A percentile compares a stretch with the other conserved stretches of the same genome.
Evolutionary conservation across 1,140 invertebrate species (phyloP).

Genomic region (Cephus cinctus): DNA sequence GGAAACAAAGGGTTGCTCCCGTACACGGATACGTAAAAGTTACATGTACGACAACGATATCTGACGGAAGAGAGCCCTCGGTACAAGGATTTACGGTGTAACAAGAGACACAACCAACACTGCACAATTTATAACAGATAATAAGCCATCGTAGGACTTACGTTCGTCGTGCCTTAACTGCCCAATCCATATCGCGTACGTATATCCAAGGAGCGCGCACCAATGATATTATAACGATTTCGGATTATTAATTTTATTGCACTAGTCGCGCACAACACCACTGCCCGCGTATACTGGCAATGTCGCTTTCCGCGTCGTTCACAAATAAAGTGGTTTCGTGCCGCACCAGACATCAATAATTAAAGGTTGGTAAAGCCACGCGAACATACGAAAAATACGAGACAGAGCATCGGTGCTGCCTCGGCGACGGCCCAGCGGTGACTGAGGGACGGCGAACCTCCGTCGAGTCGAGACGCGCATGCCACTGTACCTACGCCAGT

Average conservation of each 20-base stretch:
- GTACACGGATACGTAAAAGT: too few species aligned
- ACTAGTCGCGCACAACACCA: neutral
- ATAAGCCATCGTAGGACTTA: too few species aligned
- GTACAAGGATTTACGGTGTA: too few species aligned
- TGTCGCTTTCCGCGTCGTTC: neutral
- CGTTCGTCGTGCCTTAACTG: constrained; percentile 52
- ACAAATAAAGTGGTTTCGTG: neutral
- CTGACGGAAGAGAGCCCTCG: too few species aligned
- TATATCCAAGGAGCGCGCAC: constrained; percentile 44
- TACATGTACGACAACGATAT: too few species aligned
- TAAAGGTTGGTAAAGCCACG: neutral
- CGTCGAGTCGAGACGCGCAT: constrained; percentile 43
- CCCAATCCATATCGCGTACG: constrained; percentile 54
- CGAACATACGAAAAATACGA: constrained; percentile 6
- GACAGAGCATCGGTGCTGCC: constrained; percentile 33
- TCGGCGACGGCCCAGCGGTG: constrained; percentile 45
- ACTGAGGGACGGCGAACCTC: constrained; percentile 38
- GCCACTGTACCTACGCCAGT: too few species aligned
- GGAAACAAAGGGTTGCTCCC: too few species aligned
- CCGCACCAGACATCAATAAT: neutral
- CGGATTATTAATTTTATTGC: neutral
- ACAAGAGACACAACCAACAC: too few species aligned
- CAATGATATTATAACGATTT: too few species aligned
- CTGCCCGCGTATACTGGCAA: neutral
- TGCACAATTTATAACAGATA: too few species aligned